Percentiles rank a stretch among this genome's conserved stretches.
Conservation (phyloP, 2,888 invertebrate species). For the Eudemis profundana region DNA sequence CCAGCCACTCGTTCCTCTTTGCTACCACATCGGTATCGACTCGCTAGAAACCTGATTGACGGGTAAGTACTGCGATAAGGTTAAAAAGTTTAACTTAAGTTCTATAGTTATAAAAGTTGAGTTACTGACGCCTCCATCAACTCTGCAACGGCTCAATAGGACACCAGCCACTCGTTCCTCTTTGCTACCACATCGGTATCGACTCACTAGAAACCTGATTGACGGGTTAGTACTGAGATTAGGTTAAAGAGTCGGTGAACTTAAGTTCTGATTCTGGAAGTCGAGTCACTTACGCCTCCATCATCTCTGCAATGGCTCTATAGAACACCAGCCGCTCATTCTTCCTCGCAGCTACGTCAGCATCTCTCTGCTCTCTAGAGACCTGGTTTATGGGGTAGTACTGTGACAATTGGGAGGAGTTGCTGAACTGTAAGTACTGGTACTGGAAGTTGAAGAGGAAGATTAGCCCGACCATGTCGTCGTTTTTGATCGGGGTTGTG, state of each 20-base stretch:
- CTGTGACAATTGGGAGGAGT: slow-evolving; percentile 78
- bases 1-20: too few species aligned
- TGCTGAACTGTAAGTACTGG: slow-evolving; percentile 85
- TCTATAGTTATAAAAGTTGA: too few species aligned
- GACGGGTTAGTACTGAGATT: slow-evolving; percentile 71
- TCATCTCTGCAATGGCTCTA: slow-evolving; percentile 65
- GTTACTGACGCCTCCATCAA: too few species aligned
- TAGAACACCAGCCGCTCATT: slow-evolving; percentile 75
- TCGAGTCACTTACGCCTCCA: slow-evolving; percentile 63
- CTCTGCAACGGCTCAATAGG: too few species aligned
- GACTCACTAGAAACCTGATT: slow-evolving; percentile 73
- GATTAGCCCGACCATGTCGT: slow-evolving; percentile 80
- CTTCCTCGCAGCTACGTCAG: slow-evolving; percentile 60
- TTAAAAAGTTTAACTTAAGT: too few species aligned
- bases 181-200: too few species aligned
- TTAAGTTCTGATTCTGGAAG: too few species aligned
- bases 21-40: too few species aligned
- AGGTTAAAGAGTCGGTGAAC: slow-evolving; percentile 78
- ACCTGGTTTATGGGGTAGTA: slow-evolving; percentile 78
- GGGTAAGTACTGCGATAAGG: slow-evolving; percentile 70
- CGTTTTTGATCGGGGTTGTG: slow-evolving; percentile 83
- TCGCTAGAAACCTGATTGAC: slow-evolving; percentile 73
- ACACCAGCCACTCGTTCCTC: too few species aligned
- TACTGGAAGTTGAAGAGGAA: slow-evolving; percentile 88
- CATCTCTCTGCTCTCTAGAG: slow-evolving; percentile 70